Evolutionary conservation across 2,113 vertebrate species (phyloP).

Genomic region (Cyanoderma ruficeps): DNA sequence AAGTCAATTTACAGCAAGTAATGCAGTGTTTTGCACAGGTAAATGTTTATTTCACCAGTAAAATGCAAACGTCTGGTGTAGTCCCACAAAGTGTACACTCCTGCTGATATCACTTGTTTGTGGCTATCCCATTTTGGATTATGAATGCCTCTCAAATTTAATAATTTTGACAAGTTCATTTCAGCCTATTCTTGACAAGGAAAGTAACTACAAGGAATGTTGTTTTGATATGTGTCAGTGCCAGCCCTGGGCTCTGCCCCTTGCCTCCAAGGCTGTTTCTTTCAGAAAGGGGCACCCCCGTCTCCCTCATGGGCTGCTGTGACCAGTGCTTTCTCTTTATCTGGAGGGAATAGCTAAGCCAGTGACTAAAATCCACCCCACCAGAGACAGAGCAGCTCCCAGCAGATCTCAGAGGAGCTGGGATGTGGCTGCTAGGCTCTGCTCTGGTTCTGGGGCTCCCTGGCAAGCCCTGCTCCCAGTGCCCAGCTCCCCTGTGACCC

Average conservation of each 20-base stretch:
- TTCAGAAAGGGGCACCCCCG: rapidly evolving
- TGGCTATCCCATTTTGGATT: slow-evolving; percentile 6
- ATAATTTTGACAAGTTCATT: slow-evolving; percentile 57
- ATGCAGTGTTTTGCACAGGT: background rate
- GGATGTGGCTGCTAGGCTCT: background rate
- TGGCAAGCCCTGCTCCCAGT: background rate
- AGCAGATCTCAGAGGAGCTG: background rate
- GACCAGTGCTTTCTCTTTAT: background rate
- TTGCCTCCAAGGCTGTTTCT: background rate
- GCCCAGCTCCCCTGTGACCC: too few species aligned
- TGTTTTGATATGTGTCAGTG: background rate
- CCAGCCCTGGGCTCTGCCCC: background rate
- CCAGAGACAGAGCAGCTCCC: background rate
- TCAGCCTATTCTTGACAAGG: slow-evolving; percentile 4
- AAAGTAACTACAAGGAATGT: background rate
- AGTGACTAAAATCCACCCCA: background rate
- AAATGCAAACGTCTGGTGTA: background rate
- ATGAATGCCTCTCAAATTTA: slow-evolving; percentile 29
- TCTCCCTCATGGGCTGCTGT: background rate
- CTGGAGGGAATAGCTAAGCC: background rate
- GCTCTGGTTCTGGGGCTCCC: background rate
- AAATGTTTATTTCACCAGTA: background rate
- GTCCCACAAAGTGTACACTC: background rate
- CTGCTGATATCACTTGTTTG: slow-evolving; percentile 6
- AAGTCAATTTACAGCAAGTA: background rate